Evolutionary conservation across 2,888 invertebrate species (phyloP), one percentile per base, ranked within the genome.

Genomic region (Dicycla oo): DNA sequence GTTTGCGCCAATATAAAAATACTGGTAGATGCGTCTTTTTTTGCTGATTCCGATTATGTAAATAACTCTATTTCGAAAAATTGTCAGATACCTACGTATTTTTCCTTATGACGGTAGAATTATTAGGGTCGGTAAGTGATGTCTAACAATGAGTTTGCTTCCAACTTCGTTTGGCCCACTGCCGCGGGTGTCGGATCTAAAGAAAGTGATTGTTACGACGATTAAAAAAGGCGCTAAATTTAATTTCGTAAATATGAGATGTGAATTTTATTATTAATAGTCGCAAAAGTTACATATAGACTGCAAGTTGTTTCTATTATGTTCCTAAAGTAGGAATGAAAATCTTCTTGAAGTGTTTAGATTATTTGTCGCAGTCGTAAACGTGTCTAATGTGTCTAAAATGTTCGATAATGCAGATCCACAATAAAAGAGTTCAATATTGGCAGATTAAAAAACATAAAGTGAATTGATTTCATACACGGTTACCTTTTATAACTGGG

Each of bases 401-500:
- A 47, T 23, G 30, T 30, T 34, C 26, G 30, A 60, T 69, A 77
- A 6, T 54, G 23, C 11, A 40, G 23, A 47, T 26, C 13, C 45
- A 47, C 51, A 51, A 15, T 76, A 20, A 30, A n/a, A 71, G 56
- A 53, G 54, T 78, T 69, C 34, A 57, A 60, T 72, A 72, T 73
- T 47, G n/a, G 38, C 47, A 57, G 57, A 65, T 73, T 62, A 66
- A 63, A 57, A 78, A 58, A 58, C 66, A 71, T 73, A 51, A 69
- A 72, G 58, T 70, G 58, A 75, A 69, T 80, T 82, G 69, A 80
- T 84, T 80, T 81, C 80, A 81, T 78, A 80, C 81, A 78, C 71
- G 49, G 78, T 58, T 69, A 71, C 54, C 60, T 58, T 58, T 71
- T 74, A 66, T 71, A 71, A 66, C 56, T 69, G 54, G 49, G 47